phyloP scores from a whole-genome alignment of 2,797 vertebrate species.

The Pelodytes ibericus region DNA sequence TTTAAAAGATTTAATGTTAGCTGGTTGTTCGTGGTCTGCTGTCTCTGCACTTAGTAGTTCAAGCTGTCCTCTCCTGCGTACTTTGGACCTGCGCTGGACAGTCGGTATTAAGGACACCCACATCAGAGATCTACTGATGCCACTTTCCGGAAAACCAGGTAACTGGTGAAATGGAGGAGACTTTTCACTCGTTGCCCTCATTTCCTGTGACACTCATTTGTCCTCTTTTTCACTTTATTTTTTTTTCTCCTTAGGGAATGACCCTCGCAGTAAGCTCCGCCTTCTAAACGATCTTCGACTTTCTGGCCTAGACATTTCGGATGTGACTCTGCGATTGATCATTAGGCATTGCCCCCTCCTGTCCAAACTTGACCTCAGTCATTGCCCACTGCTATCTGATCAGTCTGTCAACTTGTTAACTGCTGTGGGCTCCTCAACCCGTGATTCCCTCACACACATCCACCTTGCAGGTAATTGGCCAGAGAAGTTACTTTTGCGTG shows the following conservation, averaged over 20 bases:
- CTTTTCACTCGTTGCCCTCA: background rate
- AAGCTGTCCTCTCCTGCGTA: constrained; percentile 93
- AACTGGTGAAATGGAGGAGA: constrained; percentile 17
- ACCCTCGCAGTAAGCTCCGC: constrained; percentile 95
- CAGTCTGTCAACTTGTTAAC: constrained; percentile 95
- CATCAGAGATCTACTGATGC: constrained; percentile 91
- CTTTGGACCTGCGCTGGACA: constrained; percentile 93
- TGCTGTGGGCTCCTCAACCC: constrained; percentile 94
- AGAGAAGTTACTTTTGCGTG: no score
- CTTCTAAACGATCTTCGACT: constrained; percentile 93
- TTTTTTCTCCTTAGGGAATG: constrained; percentile 78
- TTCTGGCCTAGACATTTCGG: constrained; percentile 91
- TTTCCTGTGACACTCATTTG: background rate
- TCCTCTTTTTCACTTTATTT: no score
- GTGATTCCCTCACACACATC: constrained; percentile 92
- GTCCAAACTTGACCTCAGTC: constrained; percentile 93
- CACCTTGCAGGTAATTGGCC: constrained; percentile 85
- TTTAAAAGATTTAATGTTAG: constrained; percentile 92
- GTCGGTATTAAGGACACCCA: constrained; percentile 93
- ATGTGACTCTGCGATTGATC: constrained; percentile 92
- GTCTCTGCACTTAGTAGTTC: constrained; percentile 94
- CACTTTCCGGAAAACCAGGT: constrained; percentile 85
- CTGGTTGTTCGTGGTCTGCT: constrained; percentile 92
- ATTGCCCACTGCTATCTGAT: constrained; percentile 92
- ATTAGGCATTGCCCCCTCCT: constrained; percentile 97